Conservation (phyloP, 2,888 invertebrate species). For the Cheilosia vernalis region DNA sequence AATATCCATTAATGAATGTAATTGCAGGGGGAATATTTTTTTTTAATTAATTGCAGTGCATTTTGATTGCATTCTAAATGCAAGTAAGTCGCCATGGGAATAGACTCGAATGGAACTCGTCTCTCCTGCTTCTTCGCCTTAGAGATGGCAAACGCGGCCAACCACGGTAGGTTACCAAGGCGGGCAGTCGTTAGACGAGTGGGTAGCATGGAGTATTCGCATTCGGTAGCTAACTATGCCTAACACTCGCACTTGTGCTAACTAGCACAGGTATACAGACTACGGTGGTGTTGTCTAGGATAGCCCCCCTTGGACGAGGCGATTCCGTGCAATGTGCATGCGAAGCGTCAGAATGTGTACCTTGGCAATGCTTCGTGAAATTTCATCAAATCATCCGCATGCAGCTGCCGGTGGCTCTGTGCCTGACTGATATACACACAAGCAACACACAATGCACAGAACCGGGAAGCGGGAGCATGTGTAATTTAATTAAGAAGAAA, state of each 20-base stretch:
- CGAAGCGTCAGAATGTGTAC: conserved; percentile 25
- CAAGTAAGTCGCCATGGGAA: conserved; percentile 33
- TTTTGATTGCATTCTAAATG: conserved; percentile 60
- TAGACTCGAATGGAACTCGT: conserved; percentile 15
- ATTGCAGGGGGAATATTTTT: conserved; percentile 59
- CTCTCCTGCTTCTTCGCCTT: neutral
- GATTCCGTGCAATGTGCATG: conserved; percentile 24
- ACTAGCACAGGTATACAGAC: conserved; percentile 10
- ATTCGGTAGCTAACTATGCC: conserved; percentile 20
- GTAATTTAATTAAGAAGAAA: conserved; percentile 75
- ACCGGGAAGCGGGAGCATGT: conserved; percentile 27
- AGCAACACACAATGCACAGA: neutral
- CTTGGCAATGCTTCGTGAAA: conserved; percentile 28
- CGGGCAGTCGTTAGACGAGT: neutral
- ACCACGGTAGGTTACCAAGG: neutral
- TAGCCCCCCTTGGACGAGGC: neutral
- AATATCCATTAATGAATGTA: conserved; percentile 62
- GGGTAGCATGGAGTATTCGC: neutral
- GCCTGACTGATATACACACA: neutral
- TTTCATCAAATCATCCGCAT: conserved; percentile 57
- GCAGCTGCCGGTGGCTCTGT: conserved; percentile 23
- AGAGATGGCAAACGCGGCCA: neutral
- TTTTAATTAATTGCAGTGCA: conserved; percentile 65
- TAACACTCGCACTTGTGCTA: conserved; percentile 24
- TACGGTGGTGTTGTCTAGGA: conserved; percentile 21